Evolutionary conservation across 1,140 invertebrate species (phyloP).

Genomic region (Tenebrio molitor): DNA sequence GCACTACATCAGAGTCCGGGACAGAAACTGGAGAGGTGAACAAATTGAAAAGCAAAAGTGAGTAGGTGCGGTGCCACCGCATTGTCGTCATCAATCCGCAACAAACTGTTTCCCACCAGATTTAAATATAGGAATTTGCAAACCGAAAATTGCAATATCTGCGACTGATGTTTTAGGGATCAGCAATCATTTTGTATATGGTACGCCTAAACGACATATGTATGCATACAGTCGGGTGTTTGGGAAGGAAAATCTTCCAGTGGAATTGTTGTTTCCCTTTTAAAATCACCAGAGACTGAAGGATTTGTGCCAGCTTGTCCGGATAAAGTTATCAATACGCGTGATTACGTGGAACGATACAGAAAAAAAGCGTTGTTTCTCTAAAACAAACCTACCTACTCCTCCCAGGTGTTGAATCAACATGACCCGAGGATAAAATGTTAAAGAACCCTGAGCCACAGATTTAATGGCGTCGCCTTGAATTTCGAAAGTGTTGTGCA

Average conservation of each 20-base stretch:
- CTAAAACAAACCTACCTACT: no score
- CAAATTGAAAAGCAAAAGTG: conserved; percentile 9
- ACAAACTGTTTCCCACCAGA: conserved; percentile 6
- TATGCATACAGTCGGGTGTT: conserved; percentile 9
- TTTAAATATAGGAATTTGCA: background rate
- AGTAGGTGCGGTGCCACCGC: background rate
- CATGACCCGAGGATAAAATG: no score
- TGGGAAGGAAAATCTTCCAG: conserved; percentile 19
- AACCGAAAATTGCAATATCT: conserved; percentile 26
- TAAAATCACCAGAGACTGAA: conserved; percentile 14
- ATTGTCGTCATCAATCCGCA: conserved; percentile 8
- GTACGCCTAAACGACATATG: conserved; percentile 18
- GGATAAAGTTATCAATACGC: conserved; percentile 14
- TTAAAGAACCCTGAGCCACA: no score
- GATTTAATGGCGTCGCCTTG: background rate
- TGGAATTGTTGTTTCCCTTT: conserved; percentile 24
- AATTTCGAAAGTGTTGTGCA: background rate
- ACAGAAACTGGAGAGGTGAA: conserved; percentile 12
- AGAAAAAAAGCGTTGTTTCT: background rate
- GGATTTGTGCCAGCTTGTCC: conserved; percentile 19
- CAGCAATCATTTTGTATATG: conserved; percentile 33
- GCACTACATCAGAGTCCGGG: conserved; percentile 19
- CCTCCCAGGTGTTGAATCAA: no score
- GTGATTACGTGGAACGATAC: conserved; percentile 12
- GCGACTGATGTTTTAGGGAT: conserved; percentile 24